Evolutionary conservation across 2,113 vertebrate genomes (phyloP).

Genomic region (Trichechus manatus): DNA sequence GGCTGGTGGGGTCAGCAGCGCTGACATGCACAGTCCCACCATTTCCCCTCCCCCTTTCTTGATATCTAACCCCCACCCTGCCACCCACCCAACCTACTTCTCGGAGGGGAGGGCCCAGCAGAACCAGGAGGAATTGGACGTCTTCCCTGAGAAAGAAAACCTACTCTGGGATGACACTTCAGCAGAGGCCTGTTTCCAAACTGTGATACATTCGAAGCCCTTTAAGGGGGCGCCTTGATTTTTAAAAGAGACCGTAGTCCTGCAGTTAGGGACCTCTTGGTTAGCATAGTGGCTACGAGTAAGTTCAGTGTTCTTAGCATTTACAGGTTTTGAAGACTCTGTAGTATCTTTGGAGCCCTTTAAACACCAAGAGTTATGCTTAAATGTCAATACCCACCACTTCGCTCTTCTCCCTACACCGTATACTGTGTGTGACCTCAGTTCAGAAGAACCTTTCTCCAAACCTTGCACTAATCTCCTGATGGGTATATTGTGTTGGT

Average conservation of each 20-base stretch:
- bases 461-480: not conserved
- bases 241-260: not conserved
- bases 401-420: not conserved
- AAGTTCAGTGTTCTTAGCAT: not conserved
- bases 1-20: conserved; percentile 71
- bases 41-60: not conserved
- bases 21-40: not conserved
- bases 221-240: not conserved
- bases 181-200: not conserved
- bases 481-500: not conserved
- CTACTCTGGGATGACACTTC: not conserved
- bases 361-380: not conserved
- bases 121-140: not conserved
- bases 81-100: not conserved
- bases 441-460: conserved; percentile 20
- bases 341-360: not conserved
- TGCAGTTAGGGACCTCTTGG: not conserved
- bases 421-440: not conserved
- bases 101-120: not conserved
- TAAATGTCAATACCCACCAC: not conserved
- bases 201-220: not conserved
- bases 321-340: not conserved
- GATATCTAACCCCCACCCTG: not conserved
- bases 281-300: not conserved
- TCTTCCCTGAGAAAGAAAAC: not conserved